Conservation (phyloP, 2,888 invertebrate genomes). For the Tetrapedia diversipes region DNA sequence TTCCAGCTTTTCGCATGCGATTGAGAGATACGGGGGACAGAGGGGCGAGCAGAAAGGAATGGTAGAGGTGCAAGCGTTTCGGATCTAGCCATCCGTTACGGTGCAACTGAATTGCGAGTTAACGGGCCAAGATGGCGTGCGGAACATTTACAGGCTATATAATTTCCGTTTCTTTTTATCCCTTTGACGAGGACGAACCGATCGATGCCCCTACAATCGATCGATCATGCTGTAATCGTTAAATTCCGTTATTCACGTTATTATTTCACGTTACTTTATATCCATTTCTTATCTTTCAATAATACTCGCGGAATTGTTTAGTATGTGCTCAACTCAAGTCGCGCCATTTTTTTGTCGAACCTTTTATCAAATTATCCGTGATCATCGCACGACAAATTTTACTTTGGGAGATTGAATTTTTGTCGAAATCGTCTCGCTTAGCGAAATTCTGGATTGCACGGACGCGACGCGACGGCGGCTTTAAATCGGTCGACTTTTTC, state of each 20-base stretch:
- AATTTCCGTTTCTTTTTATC: conserved; percentile 37
- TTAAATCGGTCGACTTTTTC: conserved; percentile 49
- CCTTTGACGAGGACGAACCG: conserved; percentile 29
- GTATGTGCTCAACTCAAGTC: neutral
- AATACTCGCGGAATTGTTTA: neutral
- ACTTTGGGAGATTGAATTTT: conserved; percentile 48
- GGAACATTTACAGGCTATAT: conserved; percentile 68
- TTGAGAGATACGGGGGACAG: conserved; percentile 22
- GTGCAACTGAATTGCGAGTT: conserved; percentile 76
- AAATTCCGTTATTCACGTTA: no score
- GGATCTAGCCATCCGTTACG: conserved; percentile 69
- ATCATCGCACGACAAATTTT: conserved; percentile 20
- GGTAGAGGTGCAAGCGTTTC: conserved; percentile 33
- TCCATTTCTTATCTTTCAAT: neutral
- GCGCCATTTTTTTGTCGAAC: neutral
- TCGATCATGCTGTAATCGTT: neutral
- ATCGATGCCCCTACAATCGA: conserved; percentile 1
- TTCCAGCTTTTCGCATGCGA: conserved; percentile 67
- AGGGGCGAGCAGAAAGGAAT: conserved; percentile 1
- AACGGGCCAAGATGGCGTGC: conserved; percentile 75
- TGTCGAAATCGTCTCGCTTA: conserved; percentile 42
- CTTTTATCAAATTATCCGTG: conserved; percentile 27
- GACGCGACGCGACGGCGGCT: conserved; percentile 4
- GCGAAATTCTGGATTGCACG: conserved; percentile 36
- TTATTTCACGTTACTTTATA: no score